Base-by-base conservation (phyloP, 2,797 vertebrate genomes). In the Manis pentadactyla region DNA sequence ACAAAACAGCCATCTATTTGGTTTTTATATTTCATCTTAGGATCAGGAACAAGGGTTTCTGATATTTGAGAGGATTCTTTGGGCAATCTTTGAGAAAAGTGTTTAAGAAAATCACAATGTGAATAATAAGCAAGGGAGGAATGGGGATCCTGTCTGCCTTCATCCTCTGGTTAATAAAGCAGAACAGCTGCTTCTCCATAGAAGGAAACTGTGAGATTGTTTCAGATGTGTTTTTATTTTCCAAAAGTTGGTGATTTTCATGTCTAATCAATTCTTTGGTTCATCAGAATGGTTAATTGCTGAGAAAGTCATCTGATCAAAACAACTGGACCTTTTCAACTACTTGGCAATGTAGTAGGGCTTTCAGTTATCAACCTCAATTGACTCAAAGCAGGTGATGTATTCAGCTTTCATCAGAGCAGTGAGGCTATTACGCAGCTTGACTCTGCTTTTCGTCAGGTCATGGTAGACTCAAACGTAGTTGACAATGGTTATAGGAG, bases 1-100 rank as follows among this genome's bases (percentile, higher is more conserved):
- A 96, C 97, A 97, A 98, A 97, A 96, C 91, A 92, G 83, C 83
- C 63, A 94, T 77, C 91, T 90, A 94, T 94, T 96, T 95, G 21
- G 81, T 84, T 97, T 97, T 97, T 81, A 92, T 97, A 96, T 97
- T 97, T 92, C 66, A 82, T 96, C 37, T 89, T 57, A 90, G 71
- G 90, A 97, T 97, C 61, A 87, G 83, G 68, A 94, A 85, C 71
- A 95, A 77, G n/a, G 37, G 23, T 81, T 96, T 97, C 59, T 96
- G 59, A 90, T 90, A 97, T 96, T 78, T 97, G 90, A 95, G 83
- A 77, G 31, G 82, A 91, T 97, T 96, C 66, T 92, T 91, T 64
- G 51, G 79, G 87, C 51, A 91, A 75, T 95, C 61, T 66, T 77
- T 85, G 81, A 92, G 79, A 95, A 97, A 97, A 96, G 61, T 59